These are phyloP conservation scores for Theropithecus gelada DNA, from an alignment of 2,113 vertebrate genomes.

Conservation along the genomic window DNA sequence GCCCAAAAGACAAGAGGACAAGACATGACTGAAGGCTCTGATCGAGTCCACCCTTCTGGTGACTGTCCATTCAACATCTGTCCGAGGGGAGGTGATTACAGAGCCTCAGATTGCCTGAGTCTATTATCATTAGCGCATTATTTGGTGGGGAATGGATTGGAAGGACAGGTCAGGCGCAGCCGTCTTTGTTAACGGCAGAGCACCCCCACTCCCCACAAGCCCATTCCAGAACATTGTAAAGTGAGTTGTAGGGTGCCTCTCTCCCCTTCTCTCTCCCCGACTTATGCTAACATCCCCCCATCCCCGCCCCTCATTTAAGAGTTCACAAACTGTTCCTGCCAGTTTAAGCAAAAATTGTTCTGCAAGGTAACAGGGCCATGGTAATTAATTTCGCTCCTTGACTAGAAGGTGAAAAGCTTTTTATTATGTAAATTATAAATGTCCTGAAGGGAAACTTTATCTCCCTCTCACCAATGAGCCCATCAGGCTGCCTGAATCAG, in stretches of 20 bases:
- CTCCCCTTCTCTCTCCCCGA: background rate
- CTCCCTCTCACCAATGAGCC: slow-evolving; percentile 58
- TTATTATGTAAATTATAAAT: slow-evolving; percentile 74
- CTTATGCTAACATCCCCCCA: background rate
- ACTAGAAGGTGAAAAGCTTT: slow-evolving; percentile 71
- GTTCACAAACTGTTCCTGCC: slow-evolving; percentile 45
- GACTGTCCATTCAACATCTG: slow-evolving; percentile 78
- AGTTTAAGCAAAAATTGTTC: slow-evolving; percentile 66
- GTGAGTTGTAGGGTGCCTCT: background rate
- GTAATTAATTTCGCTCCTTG: slow-evolving; percentile 74
- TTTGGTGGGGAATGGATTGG: background rate
- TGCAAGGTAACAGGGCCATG: background rate
- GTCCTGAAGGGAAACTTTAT: slow-evolving; percentile 75
- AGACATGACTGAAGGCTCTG: slow-evolving; percentile 69
- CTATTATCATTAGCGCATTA: slow-evolving; percentile 70
- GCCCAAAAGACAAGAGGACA: slow-evolving; percentile 66
- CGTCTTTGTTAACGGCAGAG: background rate
- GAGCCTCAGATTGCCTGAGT: slow-evolving; percentile 27
- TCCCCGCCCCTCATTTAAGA: background rate
- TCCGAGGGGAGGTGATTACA: background rate
- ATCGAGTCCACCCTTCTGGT: slow-evolving; percentile 68
- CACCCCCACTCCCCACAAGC: background rate
- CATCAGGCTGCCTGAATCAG: slow-evolving; percentile 65
- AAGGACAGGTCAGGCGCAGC: slow-evolving; percentile 60
- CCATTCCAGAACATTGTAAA: background rate